phyloP scores from a whole-genome alignment of 37 sponge, comb jelly and placozoan genomes.

The Mnemiopsis leidyi region DNA sequence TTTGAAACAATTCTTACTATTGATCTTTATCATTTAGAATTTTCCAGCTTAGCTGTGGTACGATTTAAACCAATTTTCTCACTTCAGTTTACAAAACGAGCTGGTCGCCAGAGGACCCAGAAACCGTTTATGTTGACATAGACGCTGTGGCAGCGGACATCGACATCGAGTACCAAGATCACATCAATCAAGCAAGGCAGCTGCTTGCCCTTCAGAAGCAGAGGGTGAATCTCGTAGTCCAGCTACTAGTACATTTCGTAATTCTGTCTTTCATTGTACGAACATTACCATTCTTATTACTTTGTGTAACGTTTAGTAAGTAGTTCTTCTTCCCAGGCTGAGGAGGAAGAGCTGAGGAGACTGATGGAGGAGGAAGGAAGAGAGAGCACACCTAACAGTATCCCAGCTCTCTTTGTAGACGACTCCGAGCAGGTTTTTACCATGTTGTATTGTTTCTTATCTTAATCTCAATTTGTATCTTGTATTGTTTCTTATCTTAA shows the following conservation, averaged over 20 bases:
- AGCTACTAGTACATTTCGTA: too few relatives aligned
- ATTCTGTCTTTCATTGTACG: too few relatives aligned
- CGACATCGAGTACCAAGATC: neutral
- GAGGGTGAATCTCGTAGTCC: too few relatives aligned
- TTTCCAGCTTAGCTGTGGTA: neutral
- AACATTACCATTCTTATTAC: too few relatives aligned
- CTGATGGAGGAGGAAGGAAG: neutral
- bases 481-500: too few relatives aligned
- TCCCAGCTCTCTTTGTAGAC: conserved; percentile 49
- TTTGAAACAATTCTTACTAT: too few relatives aligned
- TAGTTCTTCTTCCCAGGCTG: too few relatives aligned
- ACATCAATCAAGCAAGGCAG: neutral
- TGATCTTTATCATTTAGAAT: neutral
- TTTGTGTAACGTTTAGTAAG: too few relatives aligned
- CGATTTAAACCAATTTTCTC: neutral
- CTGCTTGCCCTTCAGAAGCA: neutral
- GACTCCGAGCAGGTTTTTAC: conserved; percentile 45
- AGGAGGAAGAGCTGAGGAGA: neutral
- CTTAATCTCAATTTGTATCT: neutral
- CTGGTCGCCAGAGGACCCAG: conserved; percentile 18
- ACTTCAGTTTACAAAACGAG: neutral
- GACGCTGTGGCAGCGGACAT: neutral
- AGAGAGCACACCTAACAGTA: neutral
- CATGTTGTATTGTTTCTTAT: neutral
- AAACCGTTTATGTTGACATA: neutral